These are phyloP conservation scores for Drosophila jambulina DNA, from an alignment of 1,140 invertebrate species.

Conservation along the genomic window DNA sequence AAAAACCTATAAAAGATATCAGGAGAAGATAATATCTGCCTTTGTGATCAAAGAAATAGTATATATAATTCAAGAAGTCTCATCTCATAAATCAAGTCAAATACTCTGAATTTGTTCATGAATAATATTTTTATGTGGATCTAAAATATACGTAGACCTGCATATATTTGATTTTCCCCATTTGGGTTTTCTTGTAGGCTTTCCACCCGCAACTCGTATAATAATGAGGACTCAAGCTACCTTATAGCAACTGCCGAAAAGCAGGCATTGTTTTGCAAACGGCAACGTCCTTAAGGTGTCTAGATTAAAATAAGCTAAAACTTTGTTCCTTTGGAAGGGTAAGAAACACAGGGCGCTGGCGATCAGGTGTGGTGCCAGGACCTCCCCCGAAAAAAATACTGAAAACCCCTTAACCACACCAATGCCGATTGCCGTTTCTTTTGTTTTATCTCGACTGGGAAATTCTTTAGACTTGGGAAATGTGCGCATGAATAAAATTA, in stretches of 20 bases:
- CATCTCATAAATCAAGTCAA: too few relatives aligned
- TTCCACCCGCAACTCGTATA: background rate
- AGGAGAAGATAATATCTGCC: too few relatives aligned
- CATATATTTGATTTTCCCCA: too few relatives aligned
- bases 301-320: background rate
- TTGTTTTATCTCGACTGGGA: slow-evolving; percentile 72
- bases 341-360: background rate
- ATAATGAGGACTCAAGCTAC: background rate
- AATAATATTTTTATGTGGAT: too few relatives aligned
- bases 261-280: background rate
- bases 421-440: slow-evolving; percentile 10
- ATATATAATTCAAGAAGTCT: too few relatives aligned
- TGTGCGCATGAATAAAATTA: slow-evolving; percentile 80
- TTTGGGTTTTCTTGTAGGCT: too few relatives aligned
- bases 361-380: slow-evolving; percentile 8
- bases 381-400: background rate
- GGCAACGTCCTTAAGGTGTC: background rate
- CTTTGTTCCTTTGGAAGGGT: background rate
- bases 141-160: too few relatives aligned
- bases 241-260: background rate
- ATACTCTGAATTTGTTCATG: too few relatives aligned
- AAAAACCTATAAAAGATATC: too few relatives aligned
- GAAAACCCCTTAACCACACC: slow-evolving; percentile 4
- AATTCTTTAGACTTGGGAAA: slow-evolving; percentile 62
- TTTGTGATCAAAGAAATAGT: too few relatives aligned